Conservation (phyloP, 53 echinoderm and acorn worm genomes). For the Zoroaster sp. region DNA sequence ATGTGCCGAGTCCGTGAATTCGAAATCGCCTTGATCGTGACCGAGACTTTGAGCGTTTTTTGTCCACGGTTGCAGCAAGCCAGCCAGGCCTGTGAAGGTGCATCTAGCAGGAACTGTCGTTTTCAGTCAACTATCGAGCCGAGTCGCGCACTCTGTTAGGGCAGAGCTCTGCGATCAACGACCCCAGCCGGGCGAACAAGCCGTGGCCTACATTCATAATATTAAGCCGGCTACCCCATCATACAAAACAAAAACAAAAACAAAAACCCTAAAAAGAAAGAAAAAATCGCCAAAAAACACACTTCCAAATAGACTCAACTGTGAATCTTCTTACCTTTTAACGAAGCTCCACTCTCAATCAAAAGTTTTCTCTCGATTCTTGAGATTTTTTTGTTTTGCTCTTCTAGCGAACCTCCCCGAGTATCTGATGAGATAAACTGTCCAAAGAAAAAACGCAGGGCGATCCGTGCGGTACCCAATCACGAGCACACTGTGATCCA, state of each 20-base stretch:
- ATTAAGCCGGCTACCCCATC: background rate
- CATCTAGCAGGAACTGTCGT: conserved; percentile 11
- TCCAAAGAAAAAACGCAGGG: background rate
- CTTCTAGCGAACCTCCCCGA: background rate
- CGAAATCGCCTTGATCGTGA: conserved; percentile 14
- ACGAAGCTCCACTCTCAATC: background rate
- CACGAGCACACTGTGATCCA: too few relatives aligned
- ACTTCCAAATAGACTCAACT: background rate
- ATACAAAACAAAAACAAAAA: background rate
- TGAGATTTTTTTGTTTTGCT: background rate
- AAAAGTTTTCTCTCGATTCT: background rate
- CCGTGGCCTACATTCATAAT: conserved; percentile 56
- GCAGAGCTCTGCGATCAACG: conserved; percentile 49
- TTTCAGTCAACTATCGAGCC: conserved; percentile 36
- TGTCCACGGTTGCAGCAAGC: background rate
- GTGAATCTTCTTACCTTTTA: conserved; percentile 14
- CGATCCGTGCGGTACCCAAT: background rate
- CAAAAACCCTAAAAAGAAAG: background rate
- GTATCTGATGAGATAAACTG: background rate
- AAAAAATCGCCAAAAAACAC: background rate
- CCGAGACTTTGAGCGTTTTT: conserved; percentile 7
- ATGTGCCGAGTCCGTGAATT: background rate
- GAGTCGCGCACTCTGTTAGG: conserved; percentile 44
- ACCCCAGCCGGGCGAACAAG: conserved; percentile 34
- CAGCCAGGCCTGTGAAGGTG: background rate